Percentiles rank a stretch among this genome's conserved stretches.
These are phyloP conservation scores for Sturnus vulgaris DNA, from an alignment of 2,113 vertebrate genomes.

Conservation along the genomic window DNA sequence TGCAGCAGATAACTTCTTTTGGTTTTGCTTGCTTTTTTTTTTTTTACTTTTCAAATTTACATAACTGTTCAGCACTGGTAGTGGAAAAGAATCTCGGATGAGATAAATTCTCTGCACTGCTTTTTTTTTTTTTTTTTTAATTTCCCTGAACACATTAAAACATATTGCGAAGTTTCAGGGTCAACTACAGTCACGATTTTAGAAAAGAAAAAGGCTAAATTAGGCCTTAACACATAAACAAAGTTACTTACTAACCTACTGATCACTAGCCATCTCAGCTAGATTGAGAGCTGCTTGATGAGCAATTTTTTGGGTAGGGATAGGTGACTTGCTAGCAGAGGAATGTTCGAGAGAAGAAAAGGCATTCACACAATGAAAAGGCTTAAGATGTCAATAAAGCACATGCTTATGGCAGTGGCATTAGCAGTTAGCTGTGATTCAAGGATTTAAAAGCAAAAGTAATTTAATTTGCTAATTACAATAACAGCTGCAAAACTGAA, in stretches of 20 bases:
- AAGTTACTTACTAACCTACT: neutral
- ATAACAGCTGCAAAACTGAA: neutral
- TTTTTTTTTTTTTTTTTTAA: neutral
- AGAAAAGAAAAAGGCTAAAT: neutral
- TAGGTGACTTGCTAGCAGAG: neutral
- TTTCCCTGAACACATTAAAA: neutral
- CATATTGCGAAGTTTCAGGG: neutral
- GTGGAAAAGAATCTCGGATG: neutral
- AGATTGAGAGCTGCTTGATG: neutral
- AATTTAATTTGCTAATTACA: constrained; percentile 15
- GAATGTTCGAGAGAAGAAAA: neutral
- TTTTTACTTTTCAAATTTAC: neutral
- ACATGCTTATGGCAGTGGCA: neutral
- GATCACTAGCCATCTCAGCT: neutral
- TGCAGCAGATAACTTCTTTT: neutral
- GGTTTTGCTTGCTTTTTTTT: no score
- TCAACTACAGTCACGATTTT: neutral
- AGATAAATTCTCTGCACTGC: neutral
- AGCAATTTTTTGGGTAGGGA: neutral
- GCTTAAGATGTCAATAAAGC: neutral
- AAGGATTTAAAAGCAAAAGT: neutral
- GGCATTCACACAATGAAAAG: neutral
- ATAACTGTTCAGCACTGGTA: neutral
- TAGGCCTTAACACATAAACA: neutral
- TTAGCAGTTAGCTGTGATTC: constrained; percentile 2